Evolutionary conservation across 2,888 invertebrate species (phyloP), one percentile per base, ranked within the genome.

Genomic region (Phortica okadai): DNA sequence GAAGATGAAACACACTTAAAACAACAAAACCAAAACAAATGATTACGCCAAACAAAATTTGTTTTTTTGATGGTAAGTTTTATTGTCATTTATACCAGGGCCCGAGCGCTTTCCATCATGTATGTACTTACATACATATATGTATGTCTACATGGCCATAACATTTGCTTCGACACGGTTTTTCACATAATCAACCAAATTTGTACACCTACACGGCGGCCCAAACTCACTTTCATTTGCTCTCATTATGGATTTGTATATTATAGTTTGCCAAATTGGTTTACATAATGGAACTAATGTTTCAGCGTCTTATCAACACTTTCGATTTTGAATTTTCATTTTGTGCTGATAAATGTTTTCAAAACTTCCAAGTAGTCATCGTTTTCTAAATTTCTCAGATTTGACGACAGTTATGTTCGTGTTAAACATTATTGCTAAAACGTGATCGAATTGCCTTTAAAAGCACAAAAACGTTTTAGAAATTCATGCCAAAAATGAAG

Each of bases 21-120:
- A 67, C 25, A 82, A 82, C 76, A 79, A 82, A 80, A 78, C 83
- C 78, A 83, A 85, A 88, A 88, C 81, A 80, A 79, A 83, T 79
- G 76, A 81, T 82, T 81, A 80, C 81, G 54, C 56, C 70, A 82
- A 80, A 80, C 80, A 64, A 74, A 83, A 78, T 79, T 82, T 78
- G 77, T 75, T 50, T 45, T 66, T 82, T 79, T 78, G 82, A 4
- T 33, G 2, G 76, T 82, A 77, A 84, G 87, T 79, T 87, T 83
- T 85, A 69, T 69, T 81, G 76, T 58, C 44, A 54, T 54, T 58
- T 16, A 6, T n/a, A n/a, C 56, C 5, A 11, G 25, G 14, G 14
- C 50, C 6, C 58, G 33, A 11, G 64, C n/a, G 64, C 45, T 64
- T 64, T 33, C 0, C 33, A 42, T n/a, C 16, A 42, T 42, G n/a